These are phyloP conservation scores for Drosophila vallismaia DNA, from an alignment of 2,888 invertebrate genomes.

Conservation along the genomic window DNA sequence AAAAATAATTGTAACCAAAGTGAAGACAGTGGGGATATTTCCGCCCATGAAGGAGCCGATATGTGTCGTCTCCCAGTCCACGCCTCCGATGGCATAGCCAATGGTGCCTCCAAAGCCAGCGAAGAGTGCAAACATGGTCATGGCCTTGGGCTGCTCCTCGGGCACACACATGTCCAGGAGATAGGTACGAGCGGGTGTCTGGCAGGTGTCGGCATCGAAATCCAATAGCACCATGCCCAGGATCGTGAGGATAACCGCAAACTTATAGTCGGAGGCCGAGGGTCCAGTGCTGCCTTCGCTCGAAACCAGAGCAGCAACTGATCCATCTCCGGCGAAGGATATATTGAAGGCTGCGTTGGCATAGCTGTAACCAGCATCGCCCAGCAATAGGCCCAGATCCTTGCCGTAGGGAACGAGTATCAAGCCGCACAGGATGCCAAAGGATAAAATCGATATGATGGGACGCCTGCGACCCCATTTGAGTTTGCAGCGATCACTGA, in stretches of 20 bases:
- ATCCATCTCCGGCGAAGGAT: conserved; percentile 43
- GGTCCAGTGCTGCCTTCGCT: conserved; percentile 33
- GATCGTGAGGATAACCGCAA: conserved; percentile 85
- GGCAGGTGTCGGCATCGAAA: conserved; percentile 88
- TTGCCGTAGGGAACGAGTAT: conserved; percentile 87
- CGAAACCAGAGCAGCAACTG: conserved; percentile 59
- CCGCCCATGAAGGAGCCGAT: conserved; percentile 85
- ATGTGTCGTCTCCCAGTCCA: conserved; percentile 86
- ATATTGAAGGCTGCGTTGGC: conserved; percentile 43
- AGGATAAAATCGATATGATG: conserved; percentile 86
- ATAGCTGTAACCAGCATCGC: conserved; percentile 76
- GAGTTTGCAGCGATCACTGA: conserved; percentile 86
- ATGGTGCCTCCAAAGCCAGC: conserved; percentile 87
- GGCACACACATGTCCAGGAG: conserved; percentile 86
- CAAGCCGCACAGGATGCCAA: conserved; percentile 86
- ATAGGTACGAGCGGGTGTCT: conserved; percentile 87
- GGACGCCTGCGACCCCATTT: conserved; percentile 86
- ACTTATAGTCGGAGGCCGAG: conserved; percentile 71
- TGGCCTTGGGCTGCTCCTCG: conserved; percentile 86
- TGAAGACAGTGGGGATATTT: conserved; percentile 86
- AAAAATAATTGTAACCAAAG: conserved; percentile 86
- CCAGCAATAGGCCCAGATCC: conserved; percentile 85
- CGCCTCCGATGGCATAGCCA: conserved; percentile 86
- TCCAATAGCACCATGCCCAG: conserved; percentile 87
- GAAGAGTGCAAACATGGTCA: conserved; percentile 87